Conservation (phyloP, 2,113 vertebrate species). For the Uria lomvia region DNA sequence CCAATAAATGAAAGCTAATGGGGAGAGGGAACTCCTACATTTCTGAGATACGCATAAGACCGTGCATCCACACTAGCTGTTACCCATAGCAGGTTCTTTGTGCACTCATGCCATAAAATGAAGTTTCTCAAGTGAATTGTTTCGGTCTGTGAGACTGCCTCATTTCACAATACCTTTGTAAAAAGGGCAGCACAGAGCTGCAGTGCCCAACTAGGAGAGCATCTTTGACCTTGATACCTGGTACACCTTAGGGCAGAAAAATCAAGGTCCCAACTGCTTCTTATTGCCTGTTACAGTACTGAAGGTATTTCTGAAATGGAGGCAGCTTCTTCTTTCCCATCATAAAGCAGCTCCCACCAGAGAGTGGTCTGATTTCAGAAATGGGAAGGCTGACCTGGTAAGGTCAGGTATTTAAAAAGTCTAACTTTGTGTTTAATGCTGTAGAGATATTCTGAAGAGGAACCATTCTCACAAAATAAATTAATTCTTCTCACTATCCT, state of each 20-base stretch:
- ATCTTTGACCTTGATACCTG: neutral
- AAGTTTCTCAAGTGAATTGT: neutral
- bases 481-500: neutral
- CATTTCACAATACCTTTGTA: neutral
- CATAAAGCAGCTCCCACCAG: neutral
- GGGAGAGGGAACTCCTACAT: neutral
- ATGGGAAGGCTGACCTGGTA: rapidly evolving
- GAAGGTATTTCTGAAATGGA: neutral
- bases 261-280: neutral
- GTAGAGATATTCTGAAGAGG: neutral
- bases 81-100: neutral
- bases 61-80: neutral
- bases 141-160: neutral
- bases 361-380: neutral
- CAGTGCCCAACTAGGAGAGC: neutral
- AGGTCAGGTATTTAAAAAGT: neutral
- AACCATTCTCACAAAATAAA: neutral
- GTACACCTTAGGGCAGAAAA: neutral
- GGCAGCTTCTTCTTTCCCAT: neutral
- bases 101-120: neutral
- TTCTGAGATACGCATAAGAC: neutral
- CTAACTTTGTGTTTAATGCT: neutral
- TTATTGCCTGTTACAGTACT: neutral
- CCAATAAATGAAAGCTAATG: neutral
- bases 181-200: neutral